These are phyloP conservation scores for Miltochrista miniata DNA, from an alignment of 2,888 invertebrate species.

Conservation along the genomic window DNA sequence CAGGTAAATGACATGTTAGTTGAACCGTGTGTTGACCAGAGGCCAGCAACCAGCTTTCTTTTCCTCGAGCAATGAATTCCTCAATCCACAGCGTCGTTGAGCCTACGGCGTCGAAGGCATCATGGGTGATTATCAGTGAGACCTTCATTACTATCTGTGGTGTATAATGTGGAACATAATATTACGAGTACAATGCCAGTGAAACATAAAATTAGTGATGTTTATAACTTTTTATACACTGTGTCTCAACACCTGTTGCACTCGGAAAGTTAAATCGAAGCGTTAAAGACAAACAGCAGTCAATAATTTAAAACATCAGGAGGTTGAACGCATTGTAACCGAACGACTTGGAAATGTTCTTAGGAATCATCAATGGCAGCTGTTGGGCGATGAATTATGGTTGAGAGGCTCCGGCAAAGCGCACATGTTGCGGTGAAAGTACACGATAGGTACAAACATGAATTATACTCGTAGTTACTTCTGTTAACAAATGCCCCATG, in stretches of 20 bases:
- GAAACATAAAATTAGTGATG: conserved; percentile 1
- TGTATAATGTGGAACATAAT: conserved; percentile 41
- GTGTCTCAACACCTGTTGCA: neutral
- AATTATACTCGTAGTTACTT: neutral
- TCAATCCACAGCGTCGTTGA: conserved; percentile 15
- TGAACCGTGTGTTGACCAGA: conserved; percentile 28
- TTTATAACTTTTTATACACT: neutral
- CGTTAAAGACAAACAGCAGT: conserved; percentile 11
- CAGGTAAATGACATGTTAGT: conserved; percentile 24
- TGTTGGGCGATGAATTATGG: conserved; percentile 45
- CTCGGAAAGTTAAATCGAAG: conserved; percentile 9
- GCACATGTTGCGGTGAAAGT: conserved; percentile 52
- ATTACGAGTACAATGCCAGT: conserved; percentile 16
- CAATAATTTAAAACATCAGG: conserved; percentile 28
- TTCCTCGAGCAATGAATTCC: conserved; percentile 25
- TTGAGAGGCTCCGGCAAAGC: conserved; percentile 37
- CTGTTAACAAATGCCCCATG: conserved; percentile 6
- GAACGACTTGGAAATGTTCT: conserved; percentile 33
- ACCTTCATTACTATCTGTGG: conserved; percentile 49
- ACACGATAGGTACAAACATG: conserved; percentile 24
- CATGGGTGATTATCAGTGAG: conserved; percentile 47
- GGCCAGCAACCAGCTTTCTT: conserved; percentile 39
- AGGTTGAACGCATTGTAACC: conserved; percentile 29
- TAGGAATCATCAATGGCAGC: conserved; percentile 44
- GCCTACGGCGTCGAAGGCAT: conserved; percentile 41